Evolutionary conservation across 2,888 invertebrate species (phyloP).

Genomic region (Stenchaetothrips biformis): DNA sequence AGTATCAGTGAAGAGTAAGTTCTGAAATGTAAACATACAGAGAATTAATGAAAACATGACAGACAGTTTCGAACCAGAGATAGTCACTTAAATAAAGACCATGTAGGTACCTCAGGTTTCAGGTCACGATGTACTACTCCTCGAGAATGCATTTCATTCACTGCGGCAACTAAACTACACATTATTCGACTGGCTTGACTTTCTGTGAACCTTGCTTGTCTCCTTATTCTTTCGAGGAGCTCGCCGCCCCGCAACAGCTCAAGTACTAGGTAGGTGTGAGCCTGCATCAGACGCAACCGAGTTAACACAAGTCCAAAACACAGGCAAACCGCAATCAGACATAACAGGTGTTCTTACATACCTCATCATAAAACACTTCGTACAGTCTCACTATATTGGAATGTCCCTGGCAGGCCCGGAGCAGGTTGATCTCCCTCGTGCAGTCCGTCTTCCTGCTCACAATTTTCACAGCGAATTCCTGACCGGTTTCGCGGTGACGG

Average conservation of each 20-base stretch:
- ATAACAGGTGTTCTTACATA: constrained; percentile 41
- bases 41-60: constrained; percentile 7
- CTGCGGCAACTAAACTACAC: constrained; percentile 74
- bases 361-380: constrained; percentile 78
- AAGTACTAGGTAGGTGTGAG: constrained; percentile 83
- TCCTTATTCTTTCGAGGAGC: constrained; percentile 61
- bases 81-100: background rate
- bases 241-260: constrained; percentile 84
- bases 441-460: constrained; percentile 62
- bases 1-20: constrained; percentile 55
- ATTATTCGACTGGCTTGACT: constrained; percentile 72
- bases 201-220: constrained; percentile 68
- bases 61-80: background rate
- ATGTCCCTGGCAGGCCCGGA: constrained; percentile 82
- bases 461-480: constrained; percentile 85
- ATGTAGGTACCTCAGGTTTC: constrained; percentile 73
- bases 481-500: constrained; percentile 63
- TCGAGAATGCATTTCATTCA: constrained; percentile 76
- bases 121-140: constrained; percentile 89
- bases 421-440: constrained; percentile 67
- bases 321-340: background rate
- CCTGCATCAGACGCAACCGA: constrained; percentile 45
- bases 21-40: constrained; percentile 34
- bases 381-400: constrained; percentile 78
- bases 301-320: background rate